Conservation (phyloP, 1,140 invertebrate species). For the fruit fly (Drosophila melanogaster) region Release_6_plus_ISO1_MT NT_033779.5:12089001-12089500, state of each 20-base stretch:
- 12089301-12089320: constrained; percentile 61
- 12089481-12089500: constrained; percentile 66
- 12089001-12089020: neutral
- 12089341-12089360: constrained; percentile 21
- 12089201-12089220: constrained; percentile 7
- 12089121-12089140: constrained; percentile 64
- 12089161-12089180: neutral
- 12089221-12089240: constrained; percentile 21
- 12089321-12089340: constrained; percentile 50
- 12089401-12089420: constrained; percentile 58
- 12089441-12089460: constrained; percentile 65
- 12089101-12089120: constrained; percentile 61
- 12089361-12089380: constrained; percentile 57
- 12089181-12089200: neutral
- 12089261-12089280: constrained; percentile 79
- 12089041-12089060: constrained; percentile 17
- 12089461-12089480: constrained; percentile 81
- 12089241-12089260: constrained; percentile 67
- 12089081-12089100: constrained; percentile 13
- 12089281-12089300: constrained; percentile 69
- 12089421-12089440: constrained; percentile 79
- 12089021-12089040: neutral
- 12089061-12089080: constrained; percentile 48
- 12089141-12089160: constrained; percentile 55
- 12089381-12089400: constrained; percentile 79